Evolutionary conservation across 1,140 invertebrate species (phyloP), one percentile per base, ranked within the genome.

Genomic region (Carcinoscorpius rotundicauda): DNA sequence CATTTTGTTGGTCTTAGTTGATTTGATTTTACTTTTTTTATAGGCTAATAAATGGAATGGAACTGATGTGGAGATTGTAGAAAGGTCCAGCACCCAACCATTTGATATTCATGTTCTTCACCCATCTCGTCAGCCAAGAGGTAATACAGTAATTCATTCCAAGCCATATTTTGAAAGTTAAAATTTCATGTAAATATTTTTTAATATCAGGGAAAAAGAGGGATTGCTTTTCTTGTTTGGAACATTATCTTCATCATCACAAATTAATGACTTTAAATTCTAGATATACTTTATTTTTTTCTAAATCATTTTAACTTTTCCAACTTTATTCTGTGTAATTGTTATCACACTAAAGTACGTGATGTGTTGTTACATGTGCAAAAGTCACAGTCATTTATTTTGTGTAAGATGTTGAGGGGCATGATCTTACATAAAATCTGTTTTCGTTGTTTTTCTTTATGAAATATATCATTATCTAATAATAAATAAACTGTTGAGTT

Each of bases 61-160:
- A 4, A 78, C 78, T 4, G 77, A 83, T 70, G 77, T 85, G 0
- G 74, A 75, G 51, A 77, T 81, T 4, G 77, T 86, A 51, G 82
- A 85, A 64, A 72, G 80, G 62, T 83, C 82, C 4, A 77, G 83
- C 10, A 83, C 82, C 73, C 81, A 91, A 65, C 92, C 91, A 4
- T 94, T 95, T 87, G 90, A 93, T 75, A 79, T 94, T 56, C 82
- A 90, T 61, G 82, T 93, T 3, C 85, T 84, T 66, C 91, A 94
- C 80, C 87, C 88, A 0, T 83, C 82, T 51, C 79, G 87, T 52
- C 90, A 93, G 75, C 81, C 81, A 52, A 71, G 76, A 71, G 77
- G 81, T 82, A 72, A 73, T 68, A 62, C 6, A 61, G 9, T 49
- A 49, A 49, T 61, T 49, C 50, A 61, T 66, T 29, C 48, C 48